A percentile compares a stretch with the other conserved stretches of the same genome.
Evolutionary conservation across 1,140 invertebrate species (phyloP).

Genomic region (Paracyclopina nana): DNA sequence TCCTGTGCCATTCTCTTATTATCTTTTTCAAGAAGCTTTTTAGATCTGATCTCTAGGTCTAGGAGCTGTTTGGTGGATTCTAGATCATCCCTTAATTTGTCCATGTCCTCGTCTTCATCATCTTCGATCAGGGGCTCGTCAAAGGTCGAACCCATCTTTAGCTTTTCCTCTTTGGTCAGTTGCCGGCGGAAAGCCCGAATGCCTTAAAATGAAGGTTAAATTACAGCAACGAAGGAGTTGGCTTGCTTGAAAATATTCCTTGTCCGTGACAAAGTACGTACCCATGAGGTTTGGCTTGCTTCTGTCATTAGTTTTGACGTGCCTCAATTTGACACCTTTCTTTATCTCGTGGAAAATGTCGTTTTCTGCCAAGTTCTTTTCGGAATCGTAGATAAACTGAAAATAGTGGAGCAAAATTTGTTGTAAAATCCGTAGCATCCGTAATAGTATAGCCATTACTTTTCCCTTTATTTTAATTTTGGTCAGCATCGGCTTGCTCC

Average conservation of each 20-base stretch:
- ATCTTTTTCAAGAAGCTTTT: conserved; percentile 60
- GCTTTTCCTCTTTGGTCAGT: conserved; percentile 66
- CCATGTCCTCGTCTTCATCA: conserved; percentile 69
- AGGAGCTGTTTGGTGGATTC: conserved; percentile 76
- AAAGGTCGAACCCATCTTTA: conserved; percentile 23
- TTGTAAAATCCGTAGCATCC: neutral
- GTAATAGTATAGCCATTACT: neutral
- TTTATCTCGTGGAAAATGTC: conserved; percentile 61
- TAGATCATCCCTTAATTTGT: conserved; percentile 67
- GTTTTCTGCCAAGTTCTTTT: conserved; percentile 48
- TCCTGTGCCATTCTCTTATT: conserved; percentile 50
- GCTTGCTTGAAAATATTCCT: conserved; percentile 16
- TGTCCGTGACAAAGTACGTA: conserved; percentile 19
- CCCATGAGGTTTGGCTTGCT: conserved; percentile 54
- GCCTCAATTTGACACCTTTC: conserved; percentile 49
- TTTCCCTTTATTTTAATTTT: conserved; percentile 12
- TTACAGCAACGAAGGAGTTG: no score
- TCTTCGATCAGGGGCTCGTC: conserved; percentile 31
- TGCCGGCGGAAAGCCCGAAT: conserved; percentile 63
- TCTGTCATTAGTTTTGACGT: conserved; percentile 56
- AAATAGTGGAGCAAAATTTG: conserved; percentile 22
- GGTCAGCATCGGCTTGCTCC: conserved; percentile 35
- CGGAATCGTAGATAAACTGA: conserved; percentile 71
- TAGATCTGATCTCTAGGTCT: conserved; percentile 60
- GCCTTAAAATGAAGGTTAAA: no score